Percentiles rank a stretch among this genome's conserved stretches.
Conservation (phyloP, 2,888 invertebrate species). For the Hedya salicella region DNA sequence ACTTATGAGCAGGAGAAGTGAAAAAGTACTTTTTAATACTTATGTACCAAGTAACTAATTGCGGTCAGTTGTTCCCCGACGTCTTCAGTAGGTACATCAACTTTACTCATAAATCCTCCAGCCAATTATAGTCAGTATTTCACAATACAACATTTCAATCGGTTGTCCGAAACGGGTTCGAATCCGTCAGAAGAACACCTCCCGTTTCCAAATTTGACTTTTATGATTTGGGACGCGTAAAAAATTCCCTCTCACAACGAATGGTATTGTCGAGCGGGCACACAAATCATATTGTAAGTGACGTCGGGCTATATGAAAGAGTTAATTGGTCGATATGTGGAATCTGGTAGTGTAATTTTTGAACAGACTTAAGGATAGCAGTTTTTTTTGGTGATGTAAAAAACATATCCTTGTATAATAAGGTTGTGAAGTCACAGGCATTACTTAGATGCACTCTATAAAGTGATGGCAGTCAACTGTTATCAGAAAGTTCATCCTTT, state of each 20-base stretch:
- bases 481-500: too few relatives aligned
- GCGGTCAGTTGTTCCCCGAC: too few relatives aligned
- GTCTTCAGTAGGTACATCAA: neutral
- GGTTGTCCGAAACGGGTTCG: constrained; percentile 6
- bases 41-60: too few relatives aligned
- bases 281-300: constrained; percentile 34
- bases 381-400: neutral
- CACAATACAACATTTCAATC: constrained; percentile 27
- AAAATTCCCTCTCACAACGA: constrained; percentile 12
- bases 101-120: neutral
- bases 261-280: constrained; percentile 1
- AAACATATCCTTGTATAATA: neutral
- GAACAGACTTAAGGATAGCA: neutral
- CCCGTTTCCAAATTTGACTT: constrained; percentile 22
- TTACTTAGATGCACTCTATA: too few relatives aligned
- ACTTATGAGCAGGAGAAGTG: too few relatives aligned
- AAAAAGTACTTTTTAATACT: too few relatives aligned
- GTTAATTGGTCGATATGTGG: constrained; percentile 29
- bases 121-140: constrained; percentile 10
- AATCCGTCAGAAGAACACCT: constrained; percentile 19
- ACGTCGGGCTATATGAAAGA: constrained; percentile 11
- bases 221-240: constrained; percentile 34
- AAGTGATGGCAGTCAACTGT: too few relatives aligned
- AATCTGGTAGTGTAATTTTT: constrained; percentile 11
- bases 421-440: neutral